These are phyloP conservation scores for Parapristionchus giblindavisi DNA, from an alignment of 2,888 invertebrate genomes.

Conservation along the genomic window DNA sequence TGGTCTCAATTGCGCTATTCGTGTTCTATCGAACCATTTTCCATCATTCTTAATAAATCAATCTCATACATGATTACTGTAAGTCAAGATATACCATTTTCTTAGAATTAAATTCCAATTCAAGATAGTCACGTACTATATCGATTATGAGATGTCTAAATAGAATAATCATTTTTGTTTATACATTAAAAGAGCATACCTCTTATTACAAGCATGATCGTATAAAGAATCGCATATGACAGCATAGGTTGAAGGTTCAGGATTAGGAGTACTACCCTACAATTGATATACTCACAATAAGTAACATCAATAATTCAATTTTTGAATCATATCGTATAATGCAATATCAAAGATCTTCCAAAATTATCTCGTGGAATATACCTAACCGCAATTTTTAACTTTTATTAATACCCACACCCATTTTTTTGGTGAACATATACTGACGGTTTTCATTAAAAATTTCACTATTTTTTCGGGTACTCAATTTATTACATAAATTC, in stretches of 20 bases:
- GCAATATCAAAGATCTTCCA: background rate
- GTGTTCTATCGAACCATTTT: conserved; percentile 33
- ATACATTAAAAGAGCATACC: conserved; percentile 35
- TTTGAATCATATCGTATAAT: background rate
- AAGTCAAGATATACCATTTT: conserved; percentile 69
- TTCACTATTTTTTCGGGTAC: too few species aligned
- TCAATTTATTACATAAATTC: too few species aligned
- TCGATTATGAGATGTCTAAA: conserved; percentile 39
- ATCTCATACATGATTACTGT: background rate
- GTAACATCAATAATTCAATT: background rate
- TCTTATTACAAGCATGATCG: conserved; percentile 41
- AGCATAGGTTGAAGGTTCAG: conserved; percentile 82
- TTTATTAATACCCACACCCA: too few species aligned
- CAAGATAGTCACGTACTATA: conserved; percentile 68
- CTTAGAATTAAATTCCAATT: conserved; percentile 74
- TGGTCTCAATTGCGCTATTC: conserved; percentile 40
- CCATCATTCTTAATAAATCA: conserved; percentile 13
- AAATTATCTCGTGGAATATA: too few species aligned
- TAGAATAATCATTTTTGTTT: background rate
- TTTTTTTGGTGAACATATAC: too few species aligned
- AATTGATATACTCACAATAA: background rate
- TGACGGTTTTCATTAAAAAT: too few species aligned
- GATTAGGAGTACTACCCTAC: background rate
- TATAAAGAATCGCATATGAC: conserved; percentile 90
- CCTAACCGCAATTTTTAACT: too few species aligned